Percentiles rank a stretch among this genome's conserved stretches.
Conservation (phyloP, 2,113 vertebrate genomes). For the Tetrao urogallus region DNA sequence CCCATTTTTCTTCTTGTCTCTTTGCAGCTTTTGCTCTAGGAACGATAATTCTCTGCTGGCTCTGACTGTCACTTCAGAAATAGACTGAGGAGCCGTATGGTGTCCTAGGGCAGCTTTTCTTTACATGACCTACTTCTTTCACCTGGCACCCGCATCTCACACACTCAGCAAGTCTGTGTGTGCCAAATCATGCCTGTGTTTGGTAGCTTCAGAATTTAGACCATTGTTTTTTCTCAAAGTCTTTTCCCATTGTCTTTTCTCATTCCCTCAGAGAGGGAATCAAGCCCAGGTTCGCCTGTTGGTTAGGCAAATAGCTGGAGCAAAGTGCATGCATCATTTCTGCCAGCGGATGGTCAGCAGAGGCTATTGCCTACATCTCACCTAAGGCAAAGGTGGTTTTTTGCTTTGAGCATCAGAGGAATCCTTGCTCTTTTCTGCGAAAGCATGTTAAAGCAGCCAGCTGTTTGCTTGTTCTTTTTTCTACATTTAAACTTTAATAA, state of each 20-base stretch:
- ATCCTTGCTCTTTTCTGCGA: neutral
- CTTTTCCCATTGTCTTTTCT: no score
- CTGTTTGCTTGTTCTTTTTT: neutral
- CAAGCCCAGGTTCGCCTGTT: accelerated
- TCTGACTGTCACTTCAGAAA: neutral
- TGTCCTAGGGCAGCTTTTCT: neutral
- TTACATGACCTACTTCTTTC: neutral
- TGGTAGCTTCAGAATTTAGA: neutral
- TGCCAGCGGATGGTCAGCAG: neutral
- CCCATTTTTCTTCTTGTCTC: neutral
- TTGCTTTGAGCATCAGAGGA: neutral
- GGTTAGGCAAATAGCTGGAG: neutral
- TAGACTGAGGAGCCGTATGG: neutral
- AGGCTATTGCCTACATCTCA: neutral
- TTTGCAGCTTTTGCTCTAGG: neutral
- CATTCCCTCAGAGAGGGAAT: neutral
- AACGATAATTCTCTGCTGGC: neutral
- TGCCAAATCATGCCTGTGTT: neutral
- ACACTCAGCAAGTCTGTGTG: neutral
- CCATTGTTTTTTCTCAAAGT: no score
- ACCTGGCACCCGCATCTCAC: neutral
- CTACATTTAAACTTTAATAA: neutral
- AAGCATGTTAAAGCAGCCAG: neutral
- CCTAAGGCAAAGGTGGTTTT: neutral
- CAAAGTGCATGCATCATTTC: neutral